A percentile compares a stretch with the other conserved stretches of the same genome.
These are phyloP conservation scores for Alces alces DNA, from an alignment of 2,113 vertebrate genomes.

Conservation along the genomic window DNA sequence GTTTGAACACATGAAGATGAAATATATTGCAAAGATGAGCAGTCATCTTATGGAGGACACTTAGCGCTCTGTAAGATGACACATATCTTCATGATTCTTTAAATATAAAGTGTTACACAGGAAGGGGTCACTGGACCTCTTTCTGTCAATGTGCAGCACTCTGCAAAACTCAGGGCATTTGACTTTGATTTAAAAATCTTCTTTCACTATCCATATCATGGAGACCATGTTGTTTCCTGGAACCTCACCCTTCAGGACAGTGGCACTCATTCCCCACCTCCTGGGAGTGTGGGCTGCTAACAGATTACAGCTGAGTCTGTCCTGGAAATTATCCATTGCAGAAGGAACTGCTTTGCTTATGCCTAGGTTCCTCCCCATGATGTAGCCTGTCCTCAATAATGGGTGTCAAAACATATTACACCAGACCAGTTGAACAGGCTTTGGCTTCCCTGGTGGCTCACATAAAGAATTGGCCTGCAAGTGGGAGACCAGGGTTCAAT, in stretches of 20 bases:
- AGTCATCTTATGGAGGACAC: not conserved
- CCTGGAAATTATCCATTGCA: not conserved
- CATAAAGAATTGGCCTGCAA: not conserved
- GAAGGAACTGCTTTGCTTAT: not conserved
- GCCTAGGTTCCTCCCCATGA: no score
- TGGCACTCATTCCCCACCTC: fast-evolving
- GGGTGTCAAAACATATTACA: not conserved
- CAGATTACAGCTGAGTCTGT: fast-evolving
- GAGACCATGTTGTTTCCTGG: not conserved
- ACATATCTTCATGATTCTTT: not conserved
- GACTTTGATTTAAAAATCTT: not conserved
- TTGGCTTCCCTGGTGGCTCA: not conserved
- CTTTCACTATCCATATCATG: not conserved
- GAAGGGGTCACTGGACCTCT: not conserved
- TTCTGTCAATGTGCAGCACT: not conserved
- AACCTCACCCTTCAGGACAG: not conserved
- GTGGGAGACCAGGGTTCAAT: not conserved
- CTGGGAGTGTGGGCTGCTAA: fast-evolving
- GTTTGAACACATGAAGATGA: not conserved
- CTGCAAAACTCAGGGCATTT: not conserved
- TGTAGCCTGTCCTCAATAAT: not conserved
- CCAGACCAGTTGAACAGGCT: not conserved
- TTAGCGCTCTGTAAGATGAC: not conserved
- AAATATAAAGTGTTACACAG: not conserved
- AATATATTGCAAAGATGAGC: not conserved